A percentile compares a stretch with the other conserved stretches of the same genome.
phyloP scores from a whole-genome alignment of 2,888 invertebrate genomes.

The Thecocarcelia acutangulata region DNA sequence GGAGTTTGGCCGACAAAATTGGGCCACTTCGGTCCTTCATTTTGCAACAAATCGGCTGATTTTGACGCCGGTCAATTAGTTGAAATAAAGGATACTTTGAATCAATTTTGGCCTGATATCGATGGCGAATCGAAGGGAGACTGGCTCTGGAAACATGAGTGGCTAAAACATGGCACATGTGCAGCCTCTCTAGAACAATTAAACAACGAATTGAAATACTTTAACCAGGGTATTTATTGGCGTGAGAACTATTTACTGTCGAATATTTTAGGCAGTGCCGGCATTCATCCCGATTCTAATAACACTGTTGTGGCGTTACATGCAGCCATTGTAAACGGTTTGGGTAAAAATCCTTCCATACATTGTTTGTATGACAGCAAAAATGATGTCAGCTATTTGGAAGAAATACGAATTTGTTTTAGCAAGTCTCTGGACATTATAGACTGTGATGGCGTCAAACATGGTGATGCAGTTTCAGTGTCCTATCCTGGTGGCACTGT shows the following conservation, averaged over 20 bases:
- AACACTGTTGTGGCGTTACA: constrained; percentile 83
- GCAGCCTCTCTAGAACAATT: constrained; percentile 84
- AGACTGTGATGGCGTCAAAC: constrained; percentile 85
- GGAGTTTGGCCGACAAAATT: constrained; percentile 91
- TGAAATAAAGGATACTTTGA: constrained; percentile 83
- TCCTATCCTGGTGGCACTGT: constrained; percentile 80
- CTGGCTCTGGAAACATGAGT: constrained; percentile 90
- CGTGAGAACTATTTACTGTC: constrained; percentile 85
- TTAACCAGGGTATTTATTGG: constrained; percentile 85
- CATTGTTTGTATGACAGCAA: constrained; percentile 85
- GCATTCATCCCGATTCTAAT: constrained; percentile 83
- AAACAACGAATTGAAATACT: constrained; percentile 86
- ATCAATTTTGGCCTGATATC: constrained; percentile 88
- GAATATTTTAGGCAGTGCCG: constrained; percentile 83
- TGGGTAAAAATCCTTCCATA: constrained; percentile 85
- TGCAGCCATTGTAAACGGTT: constrained; percentile 82
- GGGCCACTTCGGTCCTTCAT: constrained; percentile 86
- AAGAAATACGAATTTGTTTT: constrained; percentile 89
- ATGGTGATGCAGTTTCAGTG: constrained; percentile 74
- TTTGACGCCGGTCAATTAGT: constrained; percentile 85
- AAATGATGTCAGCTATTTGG: constrained; percentile 84
- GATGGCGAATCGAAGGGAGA: constrained; percentile 82
- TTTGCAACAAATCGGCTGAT: constrained; percentile 86
- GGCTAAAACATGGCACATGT: constrained; percentile 92
- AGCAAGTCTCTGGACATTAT: constrained; percentile 85